Percentiles rank a stretch among this genome's conserved stretches.
Conservation (phyloP, 2,113 vertebrate species). For the Sialia sialis region DNA sequence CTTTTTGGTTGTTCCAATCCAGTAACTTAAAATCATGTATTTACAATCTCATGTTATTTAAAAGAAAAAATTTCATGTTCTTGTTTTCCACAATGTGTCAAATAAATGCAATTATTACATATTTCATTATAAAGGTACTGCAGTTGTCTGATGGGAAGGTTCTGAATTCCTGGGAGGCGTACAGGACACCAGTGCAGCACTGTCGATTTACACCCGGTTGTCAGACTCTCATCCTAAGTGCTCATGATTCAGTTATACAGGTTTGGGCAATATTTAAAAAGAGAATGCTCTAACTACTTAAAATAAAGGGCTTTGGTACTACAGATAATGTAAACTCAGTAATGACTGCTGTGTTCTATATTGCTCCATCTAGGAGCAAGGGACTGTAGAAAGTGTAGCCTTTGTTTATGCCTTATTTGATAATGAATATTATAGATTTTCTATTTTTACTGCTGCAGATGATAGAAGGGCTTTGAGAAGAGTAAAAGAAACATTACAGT, state of each 20-base stretch:
- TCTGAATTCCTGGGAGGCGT: constrained; percentile 71
- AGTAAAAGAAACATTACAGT: neutral
- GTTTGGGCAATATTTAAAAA: constrained; percentile 60
- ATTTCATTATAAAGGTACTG: constrained; percentile 77
- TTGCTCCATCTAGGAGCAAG: neutral
- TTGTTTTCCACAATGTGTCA: neutral
- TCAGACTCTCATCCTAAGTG: constrained; percentile 84
- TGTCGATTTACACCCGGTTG: constrained; percentile 82
- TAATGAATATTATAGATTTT: neutral
- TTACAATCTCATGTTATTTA: neutral
- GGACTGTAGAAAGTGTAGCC: neutral
- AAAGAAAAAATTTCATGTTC: neutral
- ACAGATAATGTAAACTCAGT: neutral
- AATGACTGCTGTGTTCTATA: neutral
- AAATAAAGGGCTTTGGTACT: neutral
- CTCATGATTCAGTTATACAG: constrained; percentile 85
- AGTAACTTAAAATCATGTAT: neutral
- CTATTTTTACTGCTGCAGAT: neutral
- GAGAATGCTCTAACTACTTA: neutral
- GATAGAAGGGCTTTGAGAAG: neutral
- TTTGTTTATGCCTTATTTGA: neutral
- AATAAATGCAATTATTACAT: neutral
- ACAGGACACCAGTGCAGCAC: constrained; percentile 80
- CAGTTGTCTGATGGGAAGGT: constrained; percentile 78
- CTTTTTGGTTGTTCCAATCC: neutral